Base-by-base conservation (phyloP, 2,113 vertebrate genomes). In the Numenius arquata region DNA sequence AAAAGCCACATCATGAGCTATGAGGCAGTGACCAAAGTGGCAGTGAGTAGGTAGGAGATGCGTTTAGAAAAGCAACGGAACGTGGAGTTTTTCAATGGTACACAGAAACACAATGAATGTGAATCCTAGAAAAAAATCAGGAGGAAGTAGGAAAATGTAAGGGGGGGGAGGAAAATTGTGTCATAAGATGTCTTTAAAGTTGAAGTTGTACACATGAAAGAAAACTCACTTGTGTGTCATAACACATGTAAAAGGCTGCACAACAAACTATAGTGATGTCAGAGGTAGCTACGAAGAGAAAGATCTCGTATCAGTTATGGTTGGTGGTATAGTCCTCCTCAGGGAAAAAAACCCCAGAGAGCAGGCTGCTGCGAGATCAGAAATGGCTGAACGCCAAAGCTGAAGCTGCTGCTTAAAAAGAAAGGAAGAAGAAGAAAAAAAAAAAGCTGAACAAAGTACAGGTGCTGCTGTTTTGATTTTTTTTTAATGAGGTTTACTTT, bases 101-200 rank as follows among this genome's bases (percentile, higher is more conserved):
- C 8, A 11, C 7, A 16, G 10, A 87, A 68, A 58, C 36, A 58
- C 10, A 47, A 5, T 45, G 32, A 22, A 5, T 53, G 30, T 48
- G 43, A 79, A 68, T 58, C 25, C 53, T 91, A 19, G 43, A 34
- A 25, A n/a, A 26, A 22, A 9, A 3, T 55, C 19, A 23, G 23
- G 11, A 34, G 73, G 6, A 72, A 82, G 15, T 4, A 58, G 34
- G 62, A 75, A 82, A 76, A 45, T 8, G 2, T 27, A 38, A 43
- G 15, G 23, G 18, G 8, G 21, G 6, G 2, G 8, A 11, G 6
- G 1, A 8, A 29, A 15, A 41, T 32, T 2, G 22, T 48, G 12
- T n/a, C 11, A 10, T 43, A 56, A 34, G 5, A 1, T 16, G 12
- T 66, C 19, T 91, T 85, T 63, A 40, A 62, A 53, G 8, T 10